A percentile compares a stretch with the other conserved stretches of the same genome.
Conservation (phyloP, 2,888 invertebrate genomes). For the Hyppa rectilinea region DNA sequence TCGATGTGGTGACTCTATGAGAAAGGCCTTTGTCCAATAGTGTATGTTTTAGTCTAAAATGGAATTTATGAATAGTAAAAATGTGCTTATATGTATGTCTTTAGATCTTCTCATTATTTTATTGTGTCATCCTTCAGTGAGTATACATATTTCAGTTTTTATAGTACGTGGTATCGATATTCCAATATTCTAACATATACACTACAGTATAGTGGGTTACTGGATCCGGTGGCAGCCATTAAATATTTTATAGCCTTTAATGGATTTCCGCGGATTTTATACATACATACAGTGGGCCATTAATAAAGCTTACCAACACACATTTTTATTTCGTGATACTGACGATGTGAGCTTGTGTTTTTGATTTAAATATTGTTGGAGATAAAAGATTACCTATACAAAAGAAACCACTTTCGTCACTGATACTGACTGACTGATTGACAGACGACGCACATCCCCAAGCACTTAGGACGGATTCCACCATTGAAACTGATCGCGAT, state of each 20-base stretch:
- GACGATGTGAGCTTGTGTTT: neutral
- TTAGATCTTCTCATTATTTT: neutral
- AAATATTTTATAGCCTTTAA: slow-evolving; percentile 55
- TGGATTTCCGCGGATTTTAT: slow-evolving; percentile 47
- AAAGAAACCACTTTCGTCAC: neutral
- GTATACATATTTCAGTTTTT: neutral
- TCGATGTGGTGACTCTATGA: neutral
- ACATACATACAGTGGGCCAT: slow-evolving; percentile 23
- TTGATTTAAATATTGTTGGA: neutral
- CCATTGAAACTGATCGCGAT: too few species aligned
- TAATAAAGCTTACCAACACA: slow-evolving; percentile 37
- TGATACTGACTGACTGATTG: neutral
- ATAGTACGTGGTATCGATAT: slow-evolving; percentile 12
- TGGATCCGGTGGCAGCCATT: slow-evolving; percentile 31
- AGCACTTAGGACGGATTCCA: too few species aligned
- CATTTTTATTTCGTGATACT: slow-evolving; percentile 11
- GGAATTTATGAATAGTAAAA: neutral
- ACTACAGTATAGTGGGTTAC: slow-evolving; percentile 33
- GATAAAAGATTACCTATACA: neutral
- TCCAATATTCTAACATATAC: slow-evolving; percentile 33
- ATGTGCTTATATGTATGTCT: neutral
- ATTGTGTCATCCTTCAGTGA: neutral
- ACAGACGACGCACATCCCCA: neutral
- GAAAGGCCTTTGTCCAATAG: neutral
- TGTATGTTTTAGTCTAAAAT: neutral